Evolutionary conservation across 37 sponge, comb jelly and placozoan genomes (phyloP).

Genomic region (Beroe ovata): DNA sequence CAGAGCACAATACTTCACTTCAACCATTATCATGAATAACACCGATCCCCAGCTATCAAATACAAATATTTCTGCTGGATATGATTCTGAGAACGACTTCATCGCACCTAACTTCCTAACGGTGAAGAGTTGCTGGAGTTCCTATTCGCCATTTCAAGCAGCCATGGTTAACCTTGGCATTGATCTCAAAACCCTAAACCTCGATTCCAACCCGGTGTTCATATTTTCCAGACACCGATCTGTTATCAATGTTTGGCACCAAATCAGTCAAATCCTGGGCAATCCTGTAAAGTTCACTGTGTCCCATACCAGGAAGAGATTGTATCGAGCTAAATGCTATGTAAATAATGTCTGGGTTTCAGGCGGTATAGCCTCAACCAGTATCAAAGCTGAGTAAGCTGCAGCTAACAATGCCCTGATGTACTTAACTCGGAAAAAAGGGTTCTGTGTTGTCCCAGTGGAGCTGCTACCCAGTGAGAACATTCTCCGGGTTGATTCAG

Average conservation of each 20-base stretch:
- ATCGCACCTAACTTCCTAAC: background rate
- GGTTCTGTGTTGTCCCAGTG: background rate
- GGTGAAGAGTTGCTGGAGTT: background rate
- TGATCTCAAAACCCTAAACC: background rate
- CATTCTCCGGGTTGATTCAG: background rate
- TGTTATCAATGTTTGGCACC: background rate
- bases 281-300: background rate
- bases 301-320: background rate
- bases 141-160: background rate
- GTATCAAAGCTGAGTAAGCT: background rate
- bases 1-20: too few relatives aligned
- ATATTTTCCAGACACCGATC: background rate
- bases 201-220: background rate
- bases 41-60: too few relatives aligned
- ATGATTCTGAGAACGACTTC: too few relatives aligned
- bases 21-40: too few relatives aligned
- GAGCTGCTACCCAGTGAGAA: background rate
- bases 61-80: too few relatives aligned
- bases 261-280: background rate
- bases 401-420: conserved; percentile 1
- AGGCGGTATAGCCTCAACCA: background rate
- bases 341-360: background rate
- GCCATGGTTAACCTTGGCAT: background rate
- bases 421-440: background rate
- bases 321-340: background rate